Base-by-base conservation (phyloP, 2,888 invertebrate species). In the Melipona beecheii region DNA sequence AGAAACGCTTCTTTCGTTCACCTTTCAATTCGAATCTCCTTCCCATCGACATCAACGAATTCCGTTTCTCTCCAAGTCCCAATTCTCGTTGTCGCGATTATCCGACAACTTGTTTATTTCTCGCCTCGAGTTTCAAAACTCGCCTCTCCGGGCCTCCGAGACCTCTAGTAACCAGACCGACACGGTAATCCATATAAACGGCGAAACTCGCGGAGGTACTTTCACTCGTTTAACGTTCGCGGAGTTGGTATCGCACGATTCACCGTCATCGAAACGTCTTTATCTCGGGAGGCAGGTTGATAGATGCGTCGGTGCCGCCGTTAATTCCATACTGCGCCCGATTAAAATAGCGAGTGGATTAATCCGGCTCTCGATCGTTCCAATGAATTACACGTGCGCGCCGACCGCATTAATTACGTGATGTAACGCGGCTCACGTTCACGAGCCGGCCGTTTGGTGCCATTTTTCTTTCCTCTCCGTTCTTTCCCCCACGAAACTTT, bases 401-500 rank as follows among this genome's bases (percentile, higher is more conserved):
- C 93, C 92, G 73, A 84, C 87, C 89, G 91, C 92, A 93, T 93
- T 93, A 93, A 93, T 94, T 93, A 92, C 91, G 87, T 93, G 93
- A 93, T 91, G 93, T 92, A 93, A 93, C 92, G 90, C 91, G 85
- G 77, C 76, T 73, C 76, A 64, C 70, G 58, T 73, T 76, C 78
- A n/a, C 77, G 66, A 78, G 58, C 56, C 54, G 50, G 60, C 62
- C 65, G 43, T 60, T 27, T 56, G 17, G 31, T 43, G 21, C 69
- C 36, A 50, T 70, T 78, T 60, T 54, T 68, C 21, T 36, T 36
- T 43, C 52, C 49, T 66, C 50, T 36, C 64, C n/a, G n/a, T n/a
- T n/a, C 56, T 17, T 69, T 66, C 70, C 69, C 49, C 43, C 17
- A n/a, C 27, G 54, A 69, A 43, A 43, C 72, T 60, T 58, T 69